Percentiles rank a stretch among this genome's conserved stretches.
Conservation (phyloP, 37 sponge, comb jelly and placozoan species). For the Chondrosia reniformis region DNA sequence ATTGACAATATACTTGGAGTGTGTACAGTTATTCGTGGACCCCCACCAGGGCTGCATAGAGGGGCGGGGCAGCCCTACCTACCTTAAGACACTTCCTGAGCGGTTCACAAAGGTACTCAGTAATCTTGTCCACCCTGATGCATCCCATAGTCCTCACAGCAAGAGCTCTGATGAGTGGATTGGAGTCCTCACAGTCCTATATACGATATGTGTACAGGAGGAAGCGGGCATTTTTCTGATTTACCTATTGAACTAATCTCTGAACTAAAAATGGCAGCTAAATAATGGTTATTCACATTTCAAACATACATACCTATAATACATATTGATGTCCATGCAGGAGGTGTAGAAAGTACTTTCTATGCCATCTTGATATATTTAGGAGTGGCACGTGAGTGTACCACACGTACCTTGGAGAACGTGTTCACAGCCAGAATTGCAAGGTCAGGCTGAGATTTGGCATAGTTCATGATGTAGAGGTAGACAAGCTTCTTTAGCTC, state of each 20-base stretch:
- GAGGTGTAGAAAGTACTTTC: no score
- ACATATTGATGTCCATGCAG: no score
- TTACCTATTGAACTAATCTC: no score
- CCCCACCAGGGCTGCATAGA: no score
- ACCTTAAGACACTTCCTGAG: slow-evolving; percentile 94
- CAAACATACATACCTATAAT: no score
- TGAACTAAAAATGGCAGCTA: not conserved
- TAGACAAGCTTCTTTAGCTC: slow-evolving; percentile 99
- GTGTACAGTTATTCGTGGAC: no score
- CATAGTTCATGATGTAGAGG: slow-evolving; percentile 99
- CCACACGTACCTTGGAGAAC: slow-evolving; percentile 86
- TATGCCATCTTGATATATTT: no score
- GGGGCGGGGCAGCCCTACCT: slow-evolving; percentile 10
- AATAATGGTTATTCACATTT: no score
- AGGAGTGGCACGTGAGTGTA: no score
- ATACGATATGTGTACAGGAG: not conserved
- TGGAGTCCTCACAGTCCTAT: slow-evolving; percentile 86
- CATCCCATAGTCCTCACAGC: slow-evolving; percentile 97
- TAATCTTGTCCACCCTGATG: slow-evolving; percentile 95
- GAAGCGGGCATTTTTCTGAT: no score
- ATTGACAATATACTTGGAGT: no score
- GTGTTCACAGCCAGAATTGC: slow-evolving; percentile 99
- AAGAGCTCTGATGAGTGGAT: slow-evolving; percentile 91
- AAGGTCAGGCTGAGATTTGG: slow-evolving; percentile 95
- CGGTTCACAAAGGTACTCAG: slow-evolving; percentile 94